Percentiles rank a stretch among this genome's conserved stretches.
Evolutionary conservation across 2,113 vertebrate genomes (phyloP).

Genomic region (Oreotrochilus melanogaster): DNA sequence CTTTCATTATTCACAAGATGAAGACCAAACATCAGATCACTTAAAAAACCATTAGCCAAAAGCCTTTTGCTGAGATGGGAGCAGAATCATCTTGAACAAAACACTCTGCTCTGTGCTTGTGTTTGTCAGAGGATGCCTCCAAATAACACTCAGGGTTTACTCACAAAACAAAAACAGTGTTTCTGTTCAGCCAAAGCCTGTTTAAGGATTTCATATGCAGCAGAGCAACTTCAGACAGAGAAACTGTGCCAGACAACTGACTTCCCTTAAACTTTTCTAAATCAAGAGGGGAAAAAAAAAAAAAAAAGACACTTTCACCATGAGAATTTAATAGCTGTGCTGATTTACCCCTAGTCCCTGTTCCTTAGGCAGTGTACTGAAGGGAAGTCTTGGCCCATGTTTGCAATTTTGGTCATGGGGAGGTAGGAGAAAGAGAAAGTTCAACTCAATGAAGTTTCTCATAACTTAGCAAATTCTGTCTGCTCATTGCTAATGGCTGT

Average conservation of each 20-base stretch:
- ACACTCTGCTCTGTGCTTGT: not conserved
- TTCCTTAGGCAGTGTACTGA: not conserved
- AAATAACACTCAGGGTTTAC: slow-evolving; percentile 49
- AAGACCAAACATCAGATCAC: not conserved
- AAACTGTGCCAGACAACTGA: slow-evolving; percentile 16
- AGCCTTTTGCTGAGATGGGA: slow-evolving; percentile 4
- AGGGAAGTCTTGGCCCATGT: not conserved
- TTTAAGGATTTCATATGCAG: slow-evolving; percentile 11
- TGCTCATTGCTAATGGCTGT: not conserved
- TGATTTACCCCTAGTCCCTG: not conserved
- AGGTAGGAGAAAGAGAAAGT: not conserved
- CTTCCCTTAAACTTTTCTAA: slow-evolving; percentile 7
- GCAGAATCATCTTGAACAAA: slow-evolving; percentile 18
- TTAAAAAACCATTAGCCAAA: slow-evolving; percentile 27
- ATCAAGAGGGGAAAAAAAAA: not conserved
- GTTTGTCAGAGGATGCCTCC: slow-evolving; percentile 15
- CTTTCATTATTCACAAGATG: slow-evolving; percentile 8
- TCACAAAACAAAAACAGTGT: slow-evolving; percentile 56
- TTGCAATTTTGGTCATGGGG: not conserved
- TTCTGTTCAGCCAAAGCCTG: slow-evolving; percentile 31
- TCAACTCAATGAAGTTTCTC: not conserved
- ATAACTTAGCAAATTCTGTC: not conserved
- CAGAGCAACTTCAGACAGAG: not conserved
- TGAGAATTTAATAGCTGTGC: not conserved
- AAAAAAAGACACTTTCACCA: not conserved